phyloP scores from a whole-genome alignment of 2,797 vertebrate species.

The Crocodylus rhombifer region DNA sequence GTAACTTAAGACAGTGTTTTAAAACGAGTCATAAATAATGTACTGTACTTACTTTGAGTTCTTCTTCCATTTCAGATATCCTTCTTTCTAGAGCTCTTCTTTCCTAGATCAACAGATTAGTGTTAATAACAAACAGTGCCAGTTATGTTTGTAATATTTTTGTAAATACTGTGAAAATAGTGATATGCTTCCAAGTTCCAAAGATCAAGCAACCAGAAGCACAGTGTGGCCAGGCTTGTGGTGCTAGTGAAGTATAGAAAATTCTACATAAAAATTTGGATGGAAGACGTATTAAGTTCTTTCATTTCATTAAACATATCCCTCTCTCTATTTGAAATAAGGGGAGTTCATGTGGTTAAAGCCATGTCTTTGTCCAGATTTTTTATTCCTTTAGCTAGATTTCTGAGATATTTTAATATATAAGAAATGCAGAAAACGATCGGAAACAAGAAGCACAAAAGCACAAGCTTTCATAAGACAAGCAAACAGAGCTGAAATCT shows the following conservation, averaged over 20 bases:
- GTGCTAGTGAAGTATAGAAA: slow-evolving; percentile 78
- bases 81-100: slow-evolving; percentile 99
- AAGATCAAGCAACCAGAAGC: slow-evolving; percentile 81
- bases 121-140: slow-evolving; percentile 53
- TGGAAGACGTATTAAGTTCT: slow-evolving; percentile 45
- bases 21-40: neutral
- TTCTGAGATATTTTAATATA: slow-evolving; percentile 43
- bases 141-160: slow-evolving; percentile 17
- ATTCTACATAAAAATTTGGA: slow-evolving; percentile 32
- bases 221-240: slow-evolving; percentile 79
- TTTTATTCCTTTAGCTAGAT: slow-evolving; percentile 43
- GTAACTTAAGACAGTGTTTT: neutral
- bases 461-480: slow-evolving; percentile 40
- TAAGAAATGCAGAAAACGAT: slow-evolving; percentile 63
- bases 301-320: slow-evolving; percentile 47
- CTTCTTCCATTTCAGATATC: slow-evolving; percentile 99
- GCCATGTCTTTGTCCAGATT: neutral
- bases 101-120: slow-evolving; percentile 84
- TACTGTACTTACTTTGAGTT: slow-evolving; percentile 93
- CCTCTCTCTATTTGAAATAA: slow-evolving; percentile 58
- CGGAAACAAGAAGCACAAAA: slow-evolving; percentile 69
- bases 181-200: slow-evolving; percentile 72
- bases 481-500: slow-evolving; percentile 56
- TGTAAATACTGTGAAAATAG: slow-evolving; percentile 72
- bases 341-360: neutral